Evolutionary conservation across 2,888 invertebrate genomes (phyloP).

Genomic region (Orthonevra nobilis): DNA sequence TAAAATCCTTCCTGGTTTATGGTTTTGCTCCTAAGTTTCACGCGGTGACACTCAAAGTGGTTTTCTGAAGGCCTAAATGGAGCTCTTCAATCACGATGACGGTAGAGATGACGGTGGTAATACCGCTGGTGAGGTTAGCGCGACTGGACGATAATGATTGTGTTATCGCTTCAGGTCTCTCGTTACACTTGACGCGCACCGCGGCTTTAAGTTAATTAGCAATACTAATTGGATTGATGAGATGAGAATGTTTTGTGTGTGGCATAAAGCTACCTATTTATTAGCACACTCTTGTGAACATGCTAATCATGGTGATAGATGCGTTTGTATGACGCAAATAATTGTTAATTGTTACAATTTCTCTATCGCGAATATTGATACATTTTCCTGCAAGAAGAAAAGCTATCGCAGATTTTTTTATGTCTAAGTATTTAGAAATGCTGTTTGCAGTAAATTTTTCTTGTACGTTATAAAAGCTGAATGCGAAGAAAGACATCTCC

Average conservation of each 20-base stretch:
- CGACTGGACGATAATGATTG: conserved; percentile 39
- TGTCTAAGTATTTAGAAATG: too few relatives aligned
- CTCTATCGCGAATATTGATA: too few relatives aligned
- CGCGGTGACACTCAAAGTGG: conserved; percentile 13
- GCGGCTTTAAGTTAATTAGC: conserved; percentile 31
- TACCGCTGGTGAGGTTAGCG: conserved; percentile 7
- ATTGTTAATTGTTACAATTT: not conserved
- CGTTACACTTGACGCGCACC: conserved; percentile 11
- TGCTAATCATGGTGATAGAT: conserved; percentile 37
- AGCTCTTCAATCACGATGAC: conserved; percentile 4
- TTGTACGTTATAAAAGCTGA: too few relatives aligned
- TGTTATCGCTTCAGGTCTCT: conserved; percentile 31
- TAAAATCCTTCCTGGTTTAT: conserved; percentile 9
- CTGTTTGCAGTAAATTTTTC: too few relatives aligned
- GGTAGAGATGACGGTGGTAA: not conserved
- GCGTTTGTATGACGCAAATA: too few relatives aligned
- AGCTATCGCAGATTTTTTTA: too few relatives aligned
- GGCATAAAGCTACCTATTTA: too few relatives aligned
- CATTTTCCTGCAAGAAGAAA: too few relatives aligned
- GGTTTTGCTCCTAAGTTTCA: not conserved
- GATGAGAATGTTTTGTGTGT: not conserved
- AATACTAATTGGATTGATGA: conserved; percentile 30
- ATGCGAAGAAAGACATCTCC: too few relatives aligned
- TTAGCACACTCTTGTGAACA: not conserved
- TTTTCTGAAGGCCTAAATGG: conserved; percentile 11